Evolutionary conservation across 2,888 invertebrate genomes (phyloP), one percentile per base, ranked within the genome.

Genomic region (Cheilosia grossa): DNA sequence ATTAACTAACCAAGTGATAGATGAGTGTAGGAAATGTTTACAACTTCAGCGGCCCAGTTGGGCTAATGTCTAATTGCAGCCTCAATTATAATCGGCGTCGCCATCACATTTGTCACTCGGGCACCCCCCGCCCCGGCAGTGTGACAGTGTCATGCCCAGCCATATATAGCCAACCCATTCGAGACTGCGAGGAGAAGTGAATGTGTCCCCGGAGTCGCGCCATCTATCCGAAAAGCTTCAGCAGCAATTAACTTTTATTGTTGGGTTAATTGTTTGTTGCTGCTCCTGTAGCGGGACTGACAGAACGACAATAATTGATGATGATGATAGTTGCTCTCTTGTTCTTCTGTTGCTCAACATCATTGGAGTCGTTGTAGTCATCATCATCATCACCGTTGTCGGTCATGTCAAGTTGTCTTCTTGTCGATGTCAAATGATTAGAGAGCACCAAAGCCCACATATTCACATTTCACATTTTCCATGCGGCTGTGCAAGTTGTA

Each of bases 211-310:
- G 19, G 30, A 19, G 37, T 47, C 56, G 42, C 81, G 81, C 75
- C 69, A 75, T 69, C 75, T 81, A 75, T 69, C 75, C 56, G 2
- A 19, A 30, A 19, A 83, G 80, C 80, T 83, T 80, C 74, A 54
- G 80, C 53, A 70, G 80, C 74, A 83, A 83, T 83, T 83, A 83
- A 83, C 83, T 83, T 83, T 83, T 83, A 83, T 80, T 83, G 83
- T 83, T 83, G 75, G 74, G 70, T 80, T 83, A 83, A 80, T 83
- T 83, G 83, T 83, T 83, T 83, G 80, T 83, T 83, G 80, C 70
- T 83, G 80, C 74, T 66, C 75, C 59, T 83, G 69, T 80, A 54
- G 9, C 54, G 59, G 64, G 21, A 70, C 40, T 30, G 37, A 67
- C 61, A 69, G 61, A 54, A 53, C 44, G 77, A 74, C 80, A 75